Percentiles rank a stretch among this genome's conserved stretches.
Conservation (phyloP, 2,888 invertebrate genomes). For the Thecocarcelia acutangulata region DNA sequence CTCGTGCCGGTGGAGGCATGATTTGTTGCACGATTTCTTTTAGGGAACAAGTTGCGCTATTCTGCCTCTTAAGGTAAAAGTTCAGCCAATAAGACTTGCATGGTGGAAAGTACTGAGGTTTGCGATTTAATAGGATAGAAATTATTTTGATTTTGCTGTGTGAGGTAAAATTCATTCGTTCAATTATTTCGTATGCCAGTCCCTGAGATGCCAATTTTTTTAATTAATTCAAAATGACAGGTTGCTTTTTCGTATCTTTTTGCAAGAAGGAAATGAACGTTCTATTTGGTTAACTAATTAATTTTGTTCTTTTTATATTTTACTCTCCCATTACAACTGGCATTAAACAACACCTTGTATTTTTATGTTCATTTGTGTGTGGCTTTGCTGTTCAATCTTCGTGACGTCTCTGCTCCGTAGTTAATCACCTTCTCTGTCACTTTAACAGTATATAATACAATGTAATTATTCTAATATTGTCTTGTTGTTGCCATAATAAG, state of each 20-base stretch:
- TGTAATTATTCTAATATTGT: not conserved
- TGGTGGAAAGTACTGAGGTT: too few species aligned
- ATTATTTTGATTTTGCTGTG: too few species aligned
- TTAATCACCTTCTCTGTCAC: not conserved
- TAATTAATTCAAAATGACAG: too few species aligned
- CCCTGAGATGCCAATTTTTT: too few species aligned
- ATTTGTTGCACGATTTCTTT: not conserved
- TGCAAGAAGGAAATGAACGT: too few species aligned
- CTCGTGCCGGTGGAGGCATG: too few species aligned
- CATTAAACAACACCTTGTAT: slow-evolving; percentile 36
- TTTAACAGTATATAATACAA: not conserved
- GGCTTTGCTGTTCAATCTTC: slow-evolving; percentile 3
- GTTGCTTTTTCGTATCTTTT: too few species aligned
- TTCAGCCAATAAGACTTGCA: too few species aligned
- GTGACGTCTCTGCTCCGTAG: not conserved
- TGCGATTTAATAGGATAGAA: too few species aligned
- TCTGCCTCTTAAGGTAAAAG: not conserved
- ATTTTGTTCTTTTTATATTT: not conserved
- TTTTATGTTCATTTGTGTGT: slow-evolving; percentile 26
- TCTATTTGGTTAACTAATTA: slow-evolving; percentile 17
- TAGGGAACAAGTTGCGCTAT: too few species aligned
- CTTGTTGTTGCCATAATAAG: not conserved
- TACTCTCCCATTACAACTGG: slow-evolving; percentile 2
- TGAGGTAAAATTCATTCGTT: too few species aligned
- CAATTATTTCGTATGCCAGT: too few species aligned